Base-by-base conservation (phyloP, 2,888 invertebrate genomes). In the Lithophane ornitopus region DNA sequence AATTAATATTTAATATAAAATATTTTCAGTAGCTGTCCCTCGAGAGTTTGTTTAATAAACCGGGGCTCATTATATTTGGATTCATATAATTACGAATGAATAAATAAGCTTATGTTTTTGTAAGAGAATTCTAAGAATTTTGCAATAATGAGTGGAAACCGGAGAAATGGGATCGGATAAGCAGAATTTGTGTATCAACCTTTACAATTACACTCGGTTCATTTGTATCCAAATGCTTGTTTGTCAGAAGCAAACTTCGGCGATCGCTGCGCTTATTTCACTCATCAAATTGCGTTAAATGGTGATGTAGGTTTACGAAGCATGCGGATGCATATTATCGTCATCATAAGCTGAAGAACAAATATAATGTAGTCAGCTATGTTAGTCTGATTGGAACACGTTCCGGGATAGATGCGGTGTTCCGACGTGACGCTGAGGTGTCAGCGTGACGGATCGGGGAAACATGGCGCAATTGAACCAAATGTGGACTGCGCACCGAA, bases 301-400 rank as follows among this genome's bases (percentile, higher is more conserved):
- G n/a, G n/a, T n/a, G n/a, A 19, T 66, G 69, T 58, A 34, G 79
- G 80, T 82, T 82, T 85, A 77, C 69, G 70, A 63, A 78, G 34
- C 61, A 71, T 59, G 78, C 46, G 58, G 59, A 70, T 74, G 73
- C 73, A 67, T 76, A 70, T 69, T 81, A 67, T 61, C 52, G 54
- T 66, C 74, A 56, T n/a, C 39, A 46, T 19, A 34, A 68, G 8
- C 52, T 44, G 41, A 73, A 74, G 66, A 61, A 75, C 63, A 75
- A 81, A 76, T 78, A 76, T 66, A 78, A 74, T 76, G 69, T 68
- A 76, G 49, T 69, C 54, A 66, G 69, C 39, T 74, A 69, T 82
- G 68, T 81, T 73, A 75, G 74, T 80, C 66, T 85, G 81, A 87
- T 85, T 89, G 73, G 81, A 79, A 84, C 84, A 87, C 80, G 82